phyloP scores from a whole-genome alignment of 2,797 vertebrate genomes.

The Luscinia luscinia region DNA sequence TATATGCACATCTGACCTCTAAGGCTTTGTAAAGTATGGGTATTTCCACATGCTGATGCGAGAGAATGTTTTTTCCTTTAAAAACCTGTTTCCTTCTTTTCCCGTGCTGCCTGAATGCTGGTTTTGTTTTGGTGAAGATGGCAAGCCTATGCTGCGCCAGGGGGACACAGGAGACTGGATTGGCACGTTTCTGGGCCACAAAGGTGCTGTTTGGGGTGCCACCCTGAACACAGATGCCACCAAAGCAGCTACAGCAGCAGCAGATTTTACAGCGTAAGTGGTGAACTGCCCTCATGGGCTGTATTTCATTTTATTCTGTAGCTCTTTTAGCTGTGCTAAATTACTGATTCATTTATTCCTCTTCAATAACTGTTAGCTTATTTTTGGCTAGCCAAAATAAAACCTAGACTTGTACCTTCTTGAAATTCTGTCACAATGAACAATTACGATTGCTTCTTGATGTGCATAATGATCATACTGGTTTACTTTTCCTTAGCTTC shows the following conservation, averaged over 20 bases:
- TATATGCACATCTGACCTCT: background rate
- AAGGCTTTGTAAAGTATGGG: background rate
- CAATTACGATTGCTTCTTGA: background rate
- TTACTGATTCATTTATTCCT: background rate
- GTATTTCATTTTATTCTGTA: background rate
- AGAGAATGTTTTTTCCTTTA: background rate
- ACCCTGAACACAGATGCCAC: constrained; percentile 96
- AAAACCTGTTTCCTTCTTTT: background rate
- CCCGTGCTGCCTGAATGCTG: background rate
- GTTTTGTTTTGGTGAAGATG: constrained; percentile 81
- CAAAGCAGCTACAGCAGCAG: constrained; percentile 95
- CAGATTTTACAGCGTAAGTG: constrained; percentile 98
- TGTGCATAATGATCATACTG: background rate
- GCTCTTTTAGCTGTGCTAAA: background rate
- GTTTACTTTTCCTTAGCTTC: background rate
- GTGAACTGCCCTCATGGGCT: background rate
- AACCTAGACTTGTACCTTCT: background rate
- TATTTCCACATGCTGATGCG: background rate
- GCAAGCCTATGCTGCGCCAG: constrained; percentile 98
- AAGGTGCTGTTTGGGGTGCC: constrained; percentile 98
- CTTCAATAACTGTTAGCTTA: background rate
- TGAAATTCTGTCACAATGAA: background rate
- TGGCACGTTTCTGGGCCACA: constrained; percentile 97
- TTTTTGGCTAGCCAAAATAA: background rate
- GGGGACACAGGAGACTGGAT: constrained; percentile 99